Base-by-base conservation (phyloP, 1,140 invertebrate genomes). In the Leptinotarsa lineolata region DNA sequence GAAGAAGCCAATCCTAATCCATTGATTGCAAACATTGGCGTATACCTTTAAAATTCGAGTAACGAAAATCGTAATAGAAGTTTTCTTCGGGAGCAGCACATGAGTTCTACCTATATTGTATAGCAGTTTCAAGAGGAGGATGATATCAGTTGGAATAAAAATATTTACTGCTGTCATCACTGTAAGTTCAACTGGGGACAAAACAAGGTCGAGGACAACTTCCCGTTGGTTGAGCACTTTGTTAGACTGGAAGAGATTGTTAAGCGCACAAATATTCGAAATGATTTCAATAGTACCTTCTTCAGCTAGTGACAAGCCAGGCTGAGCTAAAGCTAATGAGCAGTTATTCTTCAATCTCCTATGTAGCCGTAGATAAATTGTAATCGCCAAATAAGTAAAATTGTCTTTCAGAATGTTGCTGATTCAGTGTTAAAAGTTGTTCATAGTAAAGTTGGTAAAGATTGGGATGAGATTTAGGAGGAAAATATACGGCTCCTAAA, bases 371-470 rank as follows among this genome's bases (percentile, higher is more conserved):
- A 12, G 60, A 18, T 11, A 63, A 18, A 21, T 63, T 63, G 20
- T 63, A 63, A 11, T 63, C 60, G 13, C 60, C 60, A 63, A 63
- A 20, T 63, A 63, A 21, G 20, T 63, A 63, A 63, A 63, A 63
- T 63, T 63, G 13, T 13, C 13, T 63, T 8, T 63, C 20, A n/a
- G n/a, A n/a, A n/a, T n/a, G n/a, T n/a, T n/a, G n/a, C n/a, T n/a
- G n/a, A n/a, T n/a, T n/a, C n/a, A n/a, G n/a, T n/a, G n/a, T n/a
- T n/a, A n/a, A n/a, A n/a, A n/a, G n/a, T n/a, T n/a, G n/a, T n/a
- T n/a, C n/a, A n/a, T n/a, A n/a, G 60, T 21, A 15, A 63, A 21
- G 60, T 63, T 63, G 20, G 13, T 63, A 21, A 11, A 63, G 60
- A 20, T 13, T 63, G 11, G 48, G 48, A 54, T 54, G 48, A 54